phyloP scores from a whole-genome alignment of 2,888 invertebrate genomes.

The Yponomeuta plumbellus region DNA sequence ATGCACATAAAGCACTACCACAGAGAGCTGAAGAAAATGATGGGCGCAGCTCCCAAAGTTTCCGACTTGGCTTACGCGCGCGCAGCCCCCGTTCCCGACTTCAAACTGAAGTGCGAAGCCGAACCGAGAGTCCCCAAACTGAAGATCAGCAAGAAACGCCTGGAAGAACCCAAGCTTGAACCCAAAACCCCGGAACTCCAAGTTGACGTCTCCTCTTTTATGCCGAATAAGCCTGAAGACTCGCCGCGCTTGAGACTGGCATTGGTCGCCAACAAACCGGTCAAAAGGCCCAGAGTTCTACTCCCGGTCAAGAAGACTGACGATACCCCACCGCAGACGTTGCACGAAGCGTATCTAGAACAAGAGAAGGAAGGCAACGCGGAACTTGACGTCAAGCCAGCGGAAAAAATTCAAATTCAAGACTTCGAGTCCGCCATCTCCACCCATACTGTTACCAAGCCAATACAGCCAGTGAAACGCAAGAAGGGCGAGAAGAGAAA shows the following conservation, averaged over 20 bases:
- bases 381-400: constrained; percentile 21
- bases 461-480: constrained; percentile 28
- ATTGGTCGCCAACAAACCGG: constrained; percentile 43
- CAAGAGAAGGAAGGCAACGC: constrained; percentile 24
- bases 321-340: constrained; percentile 8
- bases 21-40: constrained; percentile 82
- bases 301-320: constrained; percentile 53
- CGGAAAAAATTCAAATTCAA: constrained; percentile 28
- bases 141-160: constrained; percentile 45
- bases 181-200: constrained; percentile 28
- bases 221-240: constrained; percentile 33
- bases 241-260: constrained; percentile 61
- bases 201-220: constrained; percentile 26
- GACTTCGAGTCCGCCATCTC: constrained; percentile 64
- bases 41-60: constrained; percentile 90
- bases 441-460: constrained; percentile 59
- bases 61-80: constrained; percentile 90
- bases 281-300: constrained; percentile 56
- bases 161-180: constrained; percentile 39
- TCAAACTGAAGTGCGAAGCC: constrained; percentile 23
- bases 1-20: constrained; percentile 98
- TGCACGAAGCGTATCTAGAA: background rate
- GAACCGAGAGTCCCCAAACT: constrained; percentile 52
- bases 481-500: constrained; percentile 37
- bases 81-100: constrained; percentile 53